Evolutionary conservation across 2,888 invertebrate genomes (phyloP).

Genomic region (Oxycera nigricornis): DNA sequence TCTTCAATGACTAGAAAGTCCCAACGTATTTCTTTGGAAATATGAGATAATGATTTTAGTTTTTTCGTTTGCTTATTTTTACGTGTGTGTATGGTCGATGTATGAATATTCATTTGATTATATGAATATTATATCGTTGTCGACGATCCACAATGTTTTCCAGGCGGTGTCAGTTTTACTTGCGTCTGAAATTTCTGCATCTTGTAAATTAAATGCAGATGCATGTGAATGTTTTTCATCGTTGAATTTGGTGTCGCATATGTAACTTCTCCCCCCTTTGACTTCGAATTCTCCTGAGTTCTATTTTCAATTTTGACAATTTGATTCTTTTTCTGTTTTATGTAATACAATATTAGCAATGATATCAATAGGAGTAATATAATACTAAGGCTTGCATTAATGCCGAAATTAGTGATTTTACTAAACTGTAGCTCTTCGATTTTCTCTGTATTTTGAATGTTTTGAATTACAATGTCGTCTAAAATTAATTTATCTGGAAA

Average conservation of each 20-base stretch:
- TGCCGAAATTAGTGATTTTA: neutral
- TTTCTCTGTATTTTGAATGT: slow-evolving; percentile 4
- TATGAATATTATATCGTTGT: too few relatives aligned
- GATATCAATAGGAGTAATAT: neutral
- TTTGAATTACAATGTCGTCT: neutral
- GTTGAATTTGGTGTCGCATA: neutral
- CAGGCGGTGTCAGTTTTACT: slow-evolving; percentile 4
- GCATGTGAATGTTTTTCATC: neutral
- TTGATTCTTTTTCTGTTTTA: neutral
- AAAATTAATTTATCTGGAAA: neutral
- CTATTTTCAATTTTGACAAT: neutral
- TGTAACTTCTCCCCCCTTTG: slow-evolving; percentile 4
- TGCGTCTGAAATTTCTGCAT: neutral
- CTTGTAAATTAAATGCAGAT: neutral
- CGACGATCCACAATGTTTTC: too few relatives aligned
- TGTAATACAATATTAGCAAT: neutral
- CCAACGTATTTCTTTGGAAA: too few relatives aligned
- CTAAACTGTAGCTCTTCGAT: neutral
- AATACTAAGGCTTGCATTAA: neutral
- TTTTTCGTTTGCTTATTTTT: too few relatives aligned
- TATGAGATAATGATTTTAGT: too few relatives aligned
- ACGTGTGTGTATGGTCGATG: too few relatives aligned
- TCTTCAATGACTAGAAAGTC: too few relatives aligned
- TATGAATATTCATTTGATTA: too few relatives aligned
- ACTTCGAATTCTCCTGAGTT: slow-evolving; percentile 11